Evolutionary conservation across 92 coral and sea anemone genomes (phyloP).

Genomic region (Ricordea florida): DNA sequence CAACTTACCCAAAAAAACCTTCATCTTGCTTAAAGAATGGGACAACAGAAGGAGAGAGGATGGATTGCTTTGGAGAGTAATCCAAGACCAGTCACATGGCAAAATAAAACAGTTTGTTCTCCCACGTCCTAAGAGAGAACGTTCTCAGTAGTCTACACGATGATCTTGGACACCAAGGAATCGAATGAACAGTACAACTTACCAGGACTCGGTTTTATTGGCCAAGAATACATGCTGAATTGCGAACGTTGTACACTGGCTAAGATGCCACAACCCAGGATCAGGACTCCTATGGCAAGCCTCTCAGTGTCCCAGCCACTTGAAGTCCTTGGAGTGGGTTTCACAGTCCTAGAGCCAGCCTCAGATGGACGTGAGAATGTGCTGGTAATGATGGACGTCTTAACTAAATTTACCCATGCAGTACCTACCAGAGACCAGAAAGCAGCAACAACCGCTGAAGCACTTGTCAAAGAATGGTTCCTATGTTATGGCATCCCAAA

Average conservation of each 20-base stretch:
- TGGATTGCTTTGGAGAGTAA: conserved; percentile 19
- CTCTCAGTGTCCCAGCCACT: conserved; percentile 45
- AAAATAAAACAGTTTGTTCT: conserved; percentile 1
- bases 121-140: neutral
- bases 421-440: conserved; percentile 66
- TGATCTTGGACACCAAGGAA: conserved; percentile 45
- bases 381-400: conserved; percentile 58
- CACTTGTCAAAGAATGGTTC: conserved; percentile 67
- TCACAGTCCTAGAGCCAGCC: conserved; percentile 50
- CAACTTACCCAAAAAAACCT: neutral
- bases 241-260: conserved; percentile 54
- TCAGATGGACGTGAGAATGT: conserved; percentile 58
- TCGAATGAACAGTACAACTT: conserved; percentile 23
- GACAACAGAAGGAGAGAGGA: conserved; percentile 9
- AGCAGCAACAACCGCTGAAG: conserved; percentile 51
- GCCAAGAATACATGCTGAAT: conserved; percentile 47
- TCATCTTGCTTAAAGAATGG: conserved; percentile 26
- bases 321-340: conserved; percentile 56
- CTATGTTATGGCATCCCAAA: conserved; percentile 40
- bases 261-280: conserved; percentile 53
- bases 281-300: conserved; percentile 46
- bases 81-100: conserved; percentile 14
- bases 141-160: conserved; percentile 29
- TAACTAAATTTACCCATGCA: conserved; percentile 61
- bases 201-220: conserved; percentile 42